Evolutionary conservation across 2,888 invertebrate genomes (phyloP).

Genomic region (Eudemis profundana): DNA sequence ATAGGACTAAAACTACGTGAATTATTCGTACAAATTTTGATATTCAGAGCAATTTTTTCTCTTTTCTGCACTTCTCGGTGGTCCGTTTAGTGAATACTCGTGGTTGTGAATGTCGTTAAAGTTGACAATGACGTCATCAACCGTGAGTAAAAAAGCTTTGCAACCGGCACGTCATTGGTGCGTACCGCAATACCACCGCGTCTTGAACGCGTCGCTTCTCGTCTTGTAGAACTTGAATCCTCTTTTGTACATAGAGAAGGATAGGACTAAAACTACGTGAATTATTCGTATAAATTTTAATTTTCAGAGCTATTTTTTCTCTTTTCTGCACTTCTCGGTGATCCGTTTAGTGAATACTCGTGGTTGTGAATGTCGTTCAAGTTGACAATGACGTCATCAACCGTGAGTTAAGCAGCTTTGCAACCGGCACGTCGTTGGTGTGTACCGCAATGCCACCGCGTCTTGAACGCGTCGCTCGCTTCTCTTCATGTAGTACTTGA

Average conservation of each 20-base stretch:
- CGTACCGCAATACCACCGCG: slow-evolving; percentile 5
- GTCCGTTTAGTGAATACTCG: too few species aligned
- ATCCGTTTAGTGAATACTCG: too few species aligned
- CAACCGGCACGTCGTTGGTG: slow-evolving; percentile 43
- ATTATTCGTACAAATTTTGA: too few species aligned
- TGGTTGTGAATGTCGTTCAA: slow-evolving; percentile 54
- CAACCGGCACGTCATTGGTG: slow-evolving; percentile 43
- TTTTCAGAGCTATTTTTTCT: too few species aligned
- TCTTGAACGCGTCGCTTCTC: not conserved
- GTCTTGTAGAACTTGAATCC: slow-evolving; percentile 3
- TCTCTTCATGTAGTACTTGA: slow-evolving; percentile 1
- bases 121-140: slow-evolving; percentile 49
- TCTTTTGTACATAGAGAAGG: not conserved
- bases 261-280: too few species aligned
- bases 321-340: too few species aligned
- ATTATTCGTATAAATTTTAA: too few species aligned
- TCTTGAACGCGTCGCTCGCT: not conserved
- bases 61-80: too few species aligned
- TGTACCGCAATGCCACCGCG: slow-evolving; percentile 5
- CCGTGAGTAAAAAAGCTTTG: too few species aligned
- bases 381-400: slow-evolving; percentile 49
- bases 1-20: too few species aligned
- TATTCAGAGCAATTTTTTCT: too few species aligned
- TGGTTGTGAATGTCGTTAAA: slow-evolving; percentile 54
- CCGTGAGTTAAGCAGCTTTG: too few species aligned